Percentiles rank a stretch among this genome's conserved stretches.
Evolutionary conservation across 2,888 invertebrate genomes (phyloP).

Genomic region (Latrodectus elegans): DNA sequence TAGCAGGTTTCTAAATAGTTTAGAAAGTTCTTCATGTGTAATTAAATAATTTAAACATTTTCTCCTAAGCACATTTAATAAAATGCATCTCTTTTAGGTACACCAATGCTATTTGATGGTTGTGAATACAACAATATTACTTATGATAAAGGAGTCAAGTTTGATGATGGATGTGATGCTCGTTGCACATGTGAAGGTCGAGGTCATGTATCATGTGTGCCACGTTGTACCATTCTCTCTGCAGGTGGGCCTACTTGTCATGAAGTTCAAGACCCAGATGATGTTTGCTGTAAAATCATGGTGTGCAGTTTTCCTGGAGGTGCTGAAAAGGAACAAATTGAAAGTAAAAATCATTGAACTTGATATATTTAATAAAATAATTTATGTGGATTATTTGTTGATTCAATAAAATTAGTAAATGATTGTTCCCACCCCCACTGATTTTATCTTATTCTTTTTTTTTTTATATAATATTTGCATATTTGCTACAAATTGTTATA

Average conservation of each 20-base stretch:
- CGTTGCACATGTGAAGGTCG: constrained; percentile 85
- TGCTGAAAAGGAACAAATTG: constrained; percentile 32
- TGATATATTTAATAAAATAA: background rate
- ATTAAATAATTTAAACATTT: no score
- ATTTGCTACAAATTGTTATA: no score
- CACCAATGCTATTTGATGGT: constrained; percentile 76
- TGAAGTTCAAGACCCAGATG: constrained; percentile 70
- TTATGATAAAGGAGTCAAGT: constrained; percentile 82
- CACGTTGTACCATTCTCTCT: constrained; percentile 73
- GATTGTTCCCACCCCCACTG: no score
- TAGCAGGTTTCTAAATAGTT: no score
- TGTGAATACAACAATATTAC: constrained; percentile 80
- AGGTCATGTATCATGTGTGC: constrained; percentile 84
- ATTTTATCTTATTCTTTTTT: no score
- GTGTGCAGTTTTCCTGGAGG: constrained; percentile 70
- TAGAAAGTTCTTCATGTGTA: no score
- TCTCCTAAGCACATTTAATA: no score
- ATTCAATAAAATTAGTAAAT: no score
- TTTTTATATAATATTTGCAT: no score
- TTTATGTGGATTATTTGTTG: no score
- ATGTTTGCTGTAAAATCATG: constrained; percentile 71
- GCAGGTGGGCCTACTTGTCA: constrained; percentile 63
- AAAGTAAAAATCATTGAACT: constrained; percentile 24
- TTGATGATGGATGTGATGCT: constrained; percentile 86
- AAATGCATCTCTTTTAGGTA: constrained; percentile 68